Percentiles rank a stretch among this genome's conserved stretches.
Evolutionary conservation across 2,888 invertebrate species (phyloP).

Genomic region (Monochamus alternatus): DNA sequence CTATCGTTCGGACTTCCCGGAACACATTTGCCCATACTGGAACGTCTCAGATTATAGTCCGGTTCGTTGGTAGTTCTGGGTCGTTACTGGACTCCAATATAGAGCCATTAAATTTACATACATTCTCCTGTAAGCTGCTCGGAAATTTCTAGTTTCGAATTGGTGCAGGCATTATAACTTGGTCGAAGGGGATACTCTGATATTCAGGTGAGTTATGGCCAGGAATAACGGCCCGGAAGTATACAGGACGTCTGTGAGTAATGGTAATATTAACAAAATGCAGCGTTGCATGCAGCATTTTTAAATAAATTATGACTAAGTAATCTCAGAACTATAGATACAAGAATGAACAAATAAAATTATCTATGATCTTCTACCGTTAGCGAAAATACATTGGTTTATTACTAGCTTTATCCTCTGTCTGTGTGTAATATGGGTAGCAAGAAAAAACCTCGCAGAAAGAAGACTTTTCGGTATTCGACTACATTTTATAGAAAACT

Average conservation of each 20-base stretch:
- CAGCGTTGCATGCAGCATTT: too few relatives aligned
- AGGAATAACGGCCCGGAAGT: background rate
- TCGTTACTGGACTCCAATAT: slow-evolving; percentile 11
- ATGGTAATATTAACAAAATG: too few relatives aligned
- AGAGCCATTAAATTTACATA: slow-evolving; percentile 32
- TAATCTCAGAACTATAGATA: too few relatives aligned
- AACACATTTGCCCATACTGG: slow-evolving; percentile 12
- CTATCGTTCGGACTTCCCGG: slow-evolving; percentile 18
- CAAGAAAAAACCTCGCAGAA: too few relatives aligned
- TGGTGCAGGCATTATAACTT: slow-evolving; percentile 3
- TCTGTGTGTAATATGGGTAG: too few relatives aligned
- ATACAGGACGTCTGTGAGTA: background rate
- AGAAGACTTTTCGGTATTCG: too few relatives aligned
- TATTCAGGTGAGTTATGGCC: slow-evolving; percentile 5
- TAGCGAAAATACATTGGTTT: too few relatives aligned
- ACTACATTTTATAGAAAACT: too few relatives aligned
- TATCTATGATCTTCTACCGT: too few relatives aligned
- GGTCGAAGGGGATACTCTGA: background rate
- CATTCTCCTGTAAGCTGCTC: background rate
- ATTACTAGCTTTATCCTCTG: too few relatives aligned
- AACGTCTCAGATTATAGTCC: slow-evolving; percentile 22
- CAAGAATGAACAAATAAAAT: too few relatives aligned
- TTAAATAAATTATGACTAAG: too few relatives aligned
- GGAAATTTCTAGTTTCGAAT: slow-evolving; percentile 12
- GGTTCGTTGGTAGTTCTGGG: slow-evolving; percentile 19